Conservation (phyloP, 2,113 vertebrate genomes). For the Microcebus ravelobensis region DNA sequence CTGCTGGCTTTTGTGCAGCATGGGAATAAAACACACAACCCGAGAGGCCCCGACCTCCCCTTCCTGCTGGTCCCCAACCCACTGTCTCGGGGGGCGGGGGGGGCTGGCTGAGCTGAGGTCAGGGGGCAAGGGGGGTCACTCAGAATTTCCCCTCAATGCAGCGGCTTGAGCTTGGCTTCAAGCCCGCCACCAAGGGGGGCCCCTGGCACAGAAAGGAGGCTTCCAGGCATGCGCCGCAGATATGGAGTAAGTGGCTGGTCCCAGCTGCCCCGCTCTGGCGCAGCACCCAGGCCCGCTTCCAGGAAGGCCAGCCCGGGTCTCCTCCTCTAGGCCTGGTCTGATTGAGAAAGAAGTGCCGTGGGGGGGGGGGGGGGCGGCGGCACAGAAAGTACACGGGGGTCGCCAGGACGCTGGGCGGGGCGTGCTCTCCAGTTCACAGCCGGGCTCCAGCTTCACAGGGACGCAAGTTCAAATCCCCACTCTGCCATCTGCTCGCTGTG, state of each 20-base stretch:
- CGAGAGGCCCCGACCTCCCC: not conserved
- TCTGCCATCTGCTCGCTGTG: not conserved
- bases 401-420: rapidly evolving
- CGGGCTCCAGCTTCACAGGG: not conserved
- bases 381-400: not conserved
- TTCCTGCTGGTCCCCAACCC: no score
- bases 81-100: not conserved
- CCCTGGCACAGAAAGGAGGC: not conserved
- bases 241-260: rapidly evolving
- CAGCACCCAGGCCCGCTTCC: not conserved
- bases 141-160: not conserved
- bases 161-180: not conserved
- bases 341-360: not conserved
- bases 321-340: not conserved
- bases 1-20: not conserved
- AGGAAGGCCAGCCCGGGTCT: not conserved
- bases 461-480: not conserved
- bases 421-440: not conserved
- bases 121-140: rapidly evolving
- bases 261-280: not conserved
- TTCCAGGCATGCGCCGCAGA: not conserved
- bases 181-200: not conserved
- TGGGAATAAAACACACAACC: not conserved
- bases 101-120: not conserved
- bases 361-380: no score